phyloP scores from a whole-genome alignment of 2,888 invertebrate genomes.

The Vesta saturnalis region DNA sequence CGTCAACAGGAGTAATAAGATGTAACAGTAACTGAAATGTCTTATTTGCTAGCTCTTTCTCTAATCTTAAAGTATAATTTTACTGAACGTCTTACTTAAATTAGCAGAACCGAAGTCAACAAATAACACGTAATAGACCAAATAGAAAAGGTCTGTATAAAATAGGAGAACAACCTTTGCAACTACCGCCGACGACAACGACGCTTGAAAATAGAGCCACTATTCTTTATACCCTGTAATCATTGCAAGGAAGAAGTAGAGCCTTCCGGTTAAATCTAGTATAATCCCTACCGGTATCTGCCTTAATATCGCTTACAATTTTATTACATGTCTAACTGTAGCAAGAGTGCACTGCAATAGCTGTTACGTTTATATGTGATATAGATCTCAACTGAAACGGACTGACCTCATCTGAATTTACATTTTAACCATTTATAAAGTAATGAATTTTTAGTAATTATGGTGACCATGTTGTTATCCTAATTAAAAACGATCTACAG shows the following conservation, averaged over 20 bases:
- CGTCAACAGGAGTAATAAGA: too few relatives aligned
- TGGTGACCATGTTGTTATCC: too few relatives aligned
- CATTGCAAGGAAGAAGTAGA: conserved; percentile 22
- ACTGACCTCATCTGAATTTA: neutral
- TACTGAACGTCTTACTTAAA: too few relatives aligned
- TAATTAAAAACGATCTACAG: too few relatives aligned
- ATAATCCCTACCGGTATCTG: conserved; percentile 24
- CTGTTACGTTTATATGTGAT: conserved; percentile 15
- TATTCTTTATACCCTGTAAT: conserved; percentile 35
- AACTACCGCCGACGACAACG: neutral
- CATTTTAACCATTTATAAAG: neutral
- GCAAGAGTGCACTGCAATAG: conserved; percentile 17
- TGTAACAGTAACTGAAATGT: too few relatives aligned
- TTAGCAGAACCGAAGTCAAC: too few relatives aligned
- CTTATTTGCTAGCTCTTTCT: too few relatives aligned
- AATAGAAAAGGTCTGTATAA: too few relatives aligned
- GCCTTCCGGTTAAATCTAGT: conserved; percentile 31
- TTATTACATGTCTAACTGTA: conserved; percentile 26
- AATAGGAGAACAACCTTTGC: too few relatives aligned
- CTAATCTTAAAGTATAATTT: too few relatives aligned
- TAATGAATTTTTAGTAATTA: neutral
- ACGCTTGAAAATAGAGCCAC: conserved; percentile 28
- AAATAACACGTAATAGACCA: too few relatives aligned
- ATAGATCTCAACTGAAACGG: conserved; percentile 1
- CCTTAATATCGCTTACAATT: conserved; percentile 27